phyloP scores from a whole-genome alignment of 2,888 invertebrate species.

The Drosophila leonis region DNA sequence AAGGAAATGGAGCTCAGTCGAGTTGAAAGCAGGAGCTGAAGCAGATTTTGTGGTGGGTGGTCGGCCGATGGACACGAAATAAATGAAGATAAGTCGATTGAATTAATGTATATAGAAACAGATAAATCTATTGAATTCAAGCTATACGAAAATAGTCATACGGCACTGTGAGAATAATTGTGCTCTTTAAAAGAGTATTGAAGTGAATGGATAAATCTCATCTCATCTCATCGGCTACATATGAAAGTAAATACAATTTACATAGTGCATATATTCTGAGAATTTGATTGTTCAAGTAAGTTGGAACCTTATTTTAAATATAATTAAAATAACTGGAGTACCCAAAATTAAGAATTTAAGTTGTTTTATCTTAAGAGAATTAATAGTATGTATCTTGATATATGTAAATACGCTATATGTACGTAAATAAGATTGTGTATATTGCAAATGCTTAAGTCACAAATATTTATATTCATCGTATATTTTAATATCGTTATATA shows the following conservation, averaged over 20 bases:
- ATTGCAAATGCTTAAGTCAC: too few relatives aligned
- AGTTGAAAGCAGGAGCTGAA: constrained; percentile 1
- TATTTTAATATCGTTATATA: too few relatives aligned
- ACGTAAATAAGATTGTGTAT: not conserved
- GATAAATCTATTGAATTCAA: not conserved
- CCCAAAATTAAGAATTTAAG: not conserved
- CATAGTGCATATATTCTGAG: too few relatives aligned
- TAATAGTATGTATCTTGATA: not conserved
- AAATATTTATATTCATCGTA: too few relatives aligned
- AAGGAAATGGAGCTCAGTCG: not conserved
- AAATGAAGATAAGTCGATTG: constrained; percentile 3
- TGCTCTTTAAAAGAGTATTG: not conserved
- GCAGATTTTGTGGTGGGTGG: constrained; percentile 3
- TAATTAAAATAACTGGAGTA: not conserved
- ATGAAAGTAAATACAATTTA: too few relatives aligned
- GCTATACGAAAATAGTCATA: not conserved
- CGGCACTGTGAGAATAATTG: not conserved
- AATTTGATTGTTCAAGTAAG: too few relatives aligned
- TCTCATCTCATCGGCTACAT: too few relatives aligned
- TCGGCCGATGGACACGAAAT: constrained; percentile 17
- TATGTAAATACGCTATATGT: not conserved
- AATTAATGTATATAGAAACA: not conserved
- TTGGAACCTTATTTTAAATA: too few relatives aligned
- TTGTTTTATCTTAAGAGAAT: not conserved
- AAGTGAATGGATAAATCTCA: not conserved